Evolutionary conservation across 2,797 vertebrate genomes (phyloP), one percentile per base, ranked within the genome.

Genomic region (Enteromius paludinosus): DNA sequence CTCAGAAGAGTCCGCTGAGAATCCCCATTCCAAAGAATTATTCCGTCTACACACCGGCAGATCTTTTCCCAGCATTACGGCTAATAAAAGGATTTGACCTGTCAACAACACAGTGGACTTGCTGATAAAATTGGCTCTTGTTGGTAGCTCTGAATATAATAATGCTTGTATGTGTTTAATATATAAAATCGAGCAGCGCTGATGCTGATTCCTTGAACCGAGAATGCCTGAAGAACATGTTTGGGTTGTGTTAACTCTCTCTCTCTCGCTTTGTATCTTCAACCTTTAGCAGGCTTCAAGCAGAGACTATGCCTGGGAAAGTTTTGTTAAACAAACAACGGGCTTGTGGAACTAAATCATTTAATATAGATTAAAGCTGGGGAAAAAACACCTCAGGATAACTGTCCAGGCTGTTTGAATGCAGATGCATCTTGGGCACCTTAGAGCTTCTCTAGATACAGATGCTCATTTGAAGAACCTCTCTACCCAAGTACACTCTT

Each of bases 61-160:
- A 94, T 95, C 91, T 92, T 95, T 83, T 95, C 93, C 43, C 95
- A 94, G 94, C 89, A 96, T 95, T 87, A 93, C 95, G 77, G 91
- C 94, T 94, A 95, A 96, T 96, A 94, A 89, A 90, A 87, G 94
- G 93, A 38, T 89, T 62, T 85, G 95, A 83, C 95, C 94, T 30
- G 82, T 94, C 45, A 91, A 94, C 64, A 62, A 94, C 25, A 17
- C 56, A 43, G 17, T 14, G 62, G 69, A 81, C 54, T 56, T 61
- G 43, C 38, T 41, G 75, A 18, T n/a, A 56, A 25, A 35, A 45
- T 17, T 41, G 33, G 52, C 72, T n/a, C 12, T 59, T 35, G 5
- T 49, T 5, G 11, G 45, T 7, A 23, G 9, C 23, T 78, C n/a
- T 56, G 12, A 54, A 54, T 59, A 74, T 59, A 59, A n/a, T 25